These are phyloP conservation scores for Incurvaria masculella DNA, from an alignment of 2,888 invertebrate genomes.

Conservation along the genomic window DNA sequence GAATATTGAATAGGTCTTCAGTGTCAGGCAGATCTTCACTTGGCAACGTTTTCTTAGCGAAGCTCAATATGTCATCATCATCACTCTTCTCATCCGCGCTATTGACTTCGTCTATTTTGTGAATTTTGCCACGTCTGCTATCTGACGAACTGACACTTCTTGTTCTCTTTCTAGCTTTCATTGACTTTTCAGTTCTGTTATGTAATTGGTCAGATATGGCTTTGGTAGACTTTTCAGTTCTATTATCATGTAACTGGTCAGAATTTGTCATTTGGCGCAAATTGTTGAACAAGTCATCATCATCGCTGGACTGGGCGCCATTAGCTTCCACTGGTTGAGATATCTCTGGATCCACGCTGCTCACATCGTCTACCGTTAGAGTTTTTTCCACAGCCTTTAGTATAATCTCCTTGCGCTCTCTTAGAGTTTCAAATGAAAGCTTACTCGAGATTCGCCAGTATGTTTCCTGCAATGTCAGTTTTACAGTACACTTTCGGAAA, in stretches of 20 bases:
- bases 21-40: conserved; percentile 37
- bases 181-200: conserved; percentile 15
- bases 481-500: too few species aligned
- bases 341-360: neutral
- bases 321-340: conserved; percentile 9
- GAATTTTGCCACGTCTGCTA: conserved; percentile 31
- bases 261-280: conserved; percentile 36
- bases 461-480: conserved; percentile 68
- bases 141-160: conserved; percentile 34
- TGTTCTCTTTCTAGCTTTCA: conserved; percentile 29
- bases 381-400: conserved; percentile 54
- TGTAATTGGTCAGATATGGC: too few species aligned
- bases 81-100: conserved; percentile 16
- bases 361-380: conserved; percentile 26
- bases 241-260: conserved; percentile 7
- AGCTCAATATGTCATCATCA: conserved; percentile 40
- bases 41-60: conserved; percentile 42
- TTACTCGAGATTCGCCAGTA: conserved; percentile 84
- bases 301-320: conserved; percentile 30
- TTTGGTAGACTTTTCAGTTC: conserved; percentile 17
- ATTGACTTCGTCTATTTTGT: conserved; percentile 31
- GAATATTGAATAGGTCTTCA: conserved; percentile 24
- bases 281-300: conserved; percentile 42
- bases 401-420: conserved; percentile 54
- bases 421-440: conserved; percentile 52